These are phyloP conservation scores for Holacanthus passer DNA, from an alignment of 2,113 vertebrate genomes.

Conservation along the genomic window DNA sequence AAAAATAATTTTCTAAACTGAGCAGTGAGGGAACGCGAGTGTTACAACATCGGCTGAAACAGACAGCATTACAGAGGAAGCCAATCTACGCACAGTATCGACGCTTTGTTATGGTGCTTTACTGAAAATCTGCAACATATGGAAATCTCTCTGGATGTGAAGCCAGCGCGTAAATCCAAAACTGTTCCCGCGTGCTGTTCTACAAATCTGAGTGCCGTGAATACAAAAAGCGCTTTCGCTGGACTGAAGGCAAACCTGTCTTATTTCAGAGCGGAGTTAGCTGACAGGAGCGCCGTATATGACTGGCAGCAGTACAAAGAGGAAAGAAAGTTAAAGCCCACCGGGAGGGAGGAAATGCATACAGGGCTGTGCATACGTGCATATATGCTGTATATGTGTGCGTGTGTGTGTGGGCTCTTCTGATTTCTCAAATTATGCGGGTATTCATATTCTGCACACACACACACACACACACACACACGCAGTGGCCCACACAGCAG, in stretches of 20 bases:
- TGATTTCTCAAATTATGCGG: slow-evolving; percentile 13
- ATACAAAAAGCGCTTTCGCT: slow-evolving; percentile 55
- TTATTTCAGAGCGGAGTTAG: slow-evolving; percentile 45
- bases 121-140: slow-evolving; percentile 40
- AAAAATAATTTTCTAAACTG: slow-evolving; percentile 34
- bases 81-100: slow-evolving; percentile 49
- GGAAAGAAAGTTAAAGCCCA: slow-evolving; percentile 54
- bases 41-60: slow-evolving; percentile 2
- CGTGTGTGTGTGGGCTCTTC: not conserved
- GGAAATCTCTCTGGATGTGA: slow-evolving; percentile 60
- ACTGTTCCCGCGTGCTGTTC: slow-evolving; percentile 23
- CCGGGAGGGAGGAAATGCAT: slow-evolving; percentile 23
- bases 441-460: slow-evolving; percentile 34
- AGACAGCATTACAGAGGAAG: slow-evolving; percentile 5
- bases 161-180: slow-evolving; percentile 43
- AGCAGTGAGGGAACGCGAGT: not conserved
- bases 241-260: slow-evolving; percentile 53
- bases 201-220: slow-evolving; percentile 62
- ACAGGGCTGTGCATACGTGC: not conserved
- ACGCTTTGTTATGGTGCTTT: slow-evolving; percentile 47
- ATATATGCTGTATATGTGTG: not conserved
- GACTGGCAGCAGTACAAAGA: slow-evolving; percentile 66
- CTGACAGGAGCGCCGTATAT: slow-evolving; percentile 47
- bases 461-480: not conserved
- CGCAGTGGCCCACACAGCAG: not conserved